Evolutionary conservation across 2,888 invertebrate species (phyloP), one percentile per base, ranked within the genome.

Genomic region (Amiota minor): DNA sequence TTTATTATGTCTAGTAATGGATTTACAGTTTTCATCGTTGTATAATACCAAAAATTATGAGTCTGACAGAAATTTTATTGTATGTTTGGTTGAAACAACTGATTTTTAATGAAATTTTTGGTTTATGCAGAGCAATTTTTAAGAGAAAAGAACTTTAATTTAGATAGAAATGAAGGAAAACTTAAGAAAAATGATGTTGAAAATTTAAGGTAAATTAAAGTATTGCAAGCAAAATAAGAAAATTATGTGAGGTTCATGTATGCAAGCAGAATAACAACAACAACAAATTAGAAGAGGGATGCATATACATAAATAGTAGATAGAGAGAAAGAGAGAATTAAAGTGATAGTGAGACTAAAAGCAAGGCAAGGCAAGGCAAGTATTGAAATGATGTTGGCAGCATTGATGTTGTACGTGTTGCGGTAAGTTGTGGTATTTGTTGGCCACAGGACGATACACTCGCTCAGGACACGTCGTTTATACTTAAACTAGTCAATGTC

Each of bases 1-100:
- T 84, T 84, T 84, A 84, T 85, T 83, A 80, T 85, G 86, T 83
- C 84, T 84, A 81, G 80, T 75, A 74, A 75, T 74, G 70, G 82
- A 83, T 84, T 82, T 84, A 85, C 70, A 55, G 53, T 50, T 72
- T 59, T 8, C 45, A 83, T 74, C 82, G 75, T 78, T 77, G 35
- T 6, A 35, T 35, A 35, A 35, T 35, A 35, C 35, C 35, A 35
- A 35, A 35, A 35, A 35, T 35, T 35, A 35, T 35, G 35, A 35
- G 35, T 35, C 6, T 35, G 6, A 35, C 2, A 59, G 56, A 55
- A 67, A 46, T 73, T 69, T 35, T 45, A 47, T 74, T 73, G 70
- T 74, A 35, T 23, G 23, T 23, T 23, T 23, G 23, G 23, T 23
- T 1, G 3, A 23, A 3, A 23, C 23, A 23, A 1, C 6, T 6